These are phyloP conservation scores for Hipposideros larvatus DNA, from an alignment of 2,797 vertebrate genomes.

Conservation along the genomic window DNA sequence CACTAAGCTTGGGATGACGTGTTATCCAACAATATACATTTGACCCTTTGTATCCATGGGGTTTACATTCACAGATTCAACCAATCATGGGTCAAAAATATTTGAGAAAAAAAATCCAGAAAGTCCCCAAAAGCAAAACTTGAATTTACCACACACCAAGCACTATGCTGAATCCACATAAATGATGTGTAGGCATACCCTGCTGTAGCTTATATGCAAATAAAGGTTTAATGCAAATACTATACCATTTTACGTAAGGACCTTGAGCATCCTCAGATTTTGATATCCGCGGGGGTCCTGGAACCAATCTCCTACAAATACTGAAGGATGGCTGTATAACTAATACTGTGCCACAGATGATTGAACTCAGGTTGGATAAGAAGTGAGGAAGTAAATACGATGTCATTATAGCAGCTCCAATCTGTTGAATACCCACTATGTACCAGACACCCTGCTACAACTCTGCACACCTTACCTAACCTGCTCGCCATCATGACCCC, in stretches of 20 bases:
- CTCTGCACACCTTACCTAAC: not conserved
- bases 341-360: not conserved
- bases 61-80: not conserved
- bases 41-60: not conserved
- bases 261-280: not conserved
- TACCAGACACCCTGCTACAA: not conserved
- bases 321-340: not conserved
- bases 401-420: not conserved
- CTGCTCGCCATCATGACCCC: not conserved
- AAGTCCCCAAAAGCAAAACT: not conserved
- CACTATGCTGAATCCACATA: not conserved
- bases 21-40: not conserved
- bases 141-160: not conserved
- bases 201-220: not conserved
- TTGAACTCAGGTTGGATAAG: not conserved
- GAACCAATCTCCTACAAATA: not conserved
- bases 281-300: not conserved
- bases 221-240: not conserved
- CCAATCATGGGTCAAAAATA: not conserved
- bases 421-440: not conserved
- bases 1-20: slow-evolving; percentile 13
- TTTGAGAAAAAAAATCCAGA: not conserved
- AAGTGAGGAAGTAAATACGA: not conserved
- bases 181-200: not conserved
- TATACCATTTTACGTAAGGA: not conserved